Evolutionary conservation across 1,140 invertebrate genomes (phyloP), one percentile per base, ranked within the genome.

Genomic region (Drosophila mojavensis): DNA sequence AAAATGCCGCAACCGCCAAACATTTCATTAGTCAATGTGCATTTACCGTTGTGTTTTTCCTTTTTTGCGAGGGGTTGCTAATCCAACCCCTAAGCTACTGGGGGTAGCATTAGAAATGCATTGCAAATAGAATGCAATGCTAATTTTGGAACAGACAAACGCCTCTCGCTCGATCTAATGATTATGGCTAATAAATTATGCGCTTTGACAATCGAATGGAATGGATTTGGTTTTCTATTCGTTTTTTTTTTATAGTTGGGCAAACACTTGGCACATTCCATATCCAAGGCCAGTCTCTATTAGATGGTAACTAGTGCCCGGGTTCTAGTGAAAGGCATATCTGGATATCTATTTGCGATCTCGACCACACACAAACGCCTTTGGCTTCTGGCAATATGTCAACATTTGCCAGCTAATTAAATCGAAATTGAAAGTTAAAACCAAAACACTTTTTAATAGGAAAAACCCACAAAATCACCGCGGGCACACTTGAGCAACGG

Each of bases 401-500:
- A 65, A 68, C 53, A 81, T 79, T 72, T 73, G 77, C 77, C 61
- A 54, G 56, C 77, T 80, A 89, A 88, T 88, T 88, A 88, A 88
- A 88, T 71, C 74, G 59, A 74, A 70, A 80, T 69, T 85, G 65
- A 63, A 78, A 68, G 74, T 72, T 67, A 53, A 75, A 60, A 51
- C 36, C 56, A 55, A 55, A 55, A 69, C 63, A 68, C 50, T 69
- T 86, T 39, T 85, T 86, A 86, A 69, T 78, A 78, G 66, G 69
- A 83, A 86, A 79, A 88, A 77, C 79, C 76, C 76, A 89, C 83
- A 89, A 88, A 75, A 89, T 88, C 77, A 65, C 84, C 63, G 67
- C 63, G 68, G 83, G 83, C 24, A 24, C 61, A 72, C 69, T 63
- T 43, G 58, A 45, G 70, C 11, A 64, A 53, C 75, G 5, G 50